Base-by-base conservation (phyloP, 2,888 invertebrate genomes). In the Thereva unica region DNA sequence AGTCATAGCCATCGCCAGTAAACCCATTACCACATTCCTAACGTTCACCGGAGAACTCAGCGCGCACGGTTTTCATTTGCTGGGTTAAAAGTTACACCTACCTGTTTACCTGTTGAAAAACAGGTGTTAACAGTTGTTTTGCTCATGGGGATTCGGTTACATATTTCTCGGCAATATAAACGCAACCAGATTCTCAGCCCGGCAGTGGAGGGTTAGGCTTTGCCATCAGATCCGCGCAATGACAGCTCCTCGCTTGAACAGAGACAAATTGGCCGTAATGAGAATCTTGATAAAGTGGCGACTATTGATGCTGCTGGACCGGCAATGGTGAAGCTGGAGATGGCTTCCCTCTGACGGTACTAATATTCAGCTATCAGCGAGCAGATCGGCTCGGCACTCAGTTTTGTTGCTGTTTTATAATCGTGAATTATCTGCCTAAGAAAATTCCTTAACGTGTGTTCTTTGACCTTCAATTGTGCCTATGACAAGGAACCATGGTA, bases 231-330 rank as follows among this genome's bases (percentile, higher is more conserved):
- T 52, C 52, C 53, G 9, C 52, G 9, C 37, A 64, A 53, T 23
- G 52, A 52, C 64, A 44, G 52, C 10, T 50, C 41, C 23, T 44
- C 52, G 12, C 56, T 57, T 52, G 68, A 52, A 64, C 61, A 45
- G 54, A 67, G 66, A 68, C 64, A 68, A 68, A 68, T 68, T 67
- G 47, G 66, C 42, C 49, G 64, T 68, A 68, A 68, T 67, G 61
- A 67, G 68, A 67, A 68, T 68, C 68, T 68, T 68, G 68, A 68
- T 68, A 64, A 68, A 64, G 65, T 59, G 37, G 23, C 23, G 23
- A 23, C 23, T 23, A 23, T 42, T 9, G 42, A 42, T 45, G 45
- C 9, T 9, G 23, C 23, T 23, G 23, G 23, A 23, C 23, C 23
- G 2, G 23, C 23, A 23, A 23, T 41, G 40, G 23, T 40, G 23